Base-by-base conservation (phyloP, 92 coral and sea anemone species). In the Chrysogorgia sp. region DNA sequence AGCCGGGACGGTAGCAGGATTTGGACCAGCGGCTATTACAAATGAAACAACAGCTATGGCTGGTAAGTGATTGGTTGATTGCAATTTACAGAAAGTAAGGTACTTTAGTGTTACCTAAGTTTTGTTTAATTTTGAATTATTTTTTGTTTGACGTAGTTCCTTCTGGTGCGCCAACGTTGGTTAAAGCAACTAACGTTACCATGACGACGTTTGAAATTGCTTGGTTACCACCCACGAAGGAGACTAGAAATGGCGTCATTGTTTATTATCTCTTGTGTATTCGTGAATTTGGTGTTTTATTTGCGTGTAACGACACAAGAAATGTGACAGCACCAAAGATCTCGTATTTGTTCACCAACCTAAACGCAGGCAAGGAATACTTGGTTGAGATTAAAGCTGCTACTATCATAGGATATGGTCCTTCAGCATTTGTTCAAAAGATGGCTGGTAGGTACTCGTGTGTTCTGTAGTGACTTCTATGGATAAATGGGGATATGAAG, bases 311-410 rank as follows among this genome's bases (percentile, higher is more conserved):
- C 45, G 60, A 48, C 77, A 48, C 77, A 28, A 71, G 60, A 29
- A 32, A 43, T 57, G 63, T 71, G 40, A 17, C 40, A 28, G 77
- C 61, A 23, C 0, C 23, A 37, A 40, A 71, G 62, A 22, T 40
- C 45, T 29, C 55, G 55, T 22, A 48, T 4, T n/a, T 49, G 45
- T 71, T 71, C 17, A 71, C 77, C 63, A 41, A 34, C 15, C 60
- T 71, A 31, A 25, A 20, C 25, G 35, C 37, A 0, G 77, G 48
- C 62, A 55, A 40, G 21, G 61, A 71, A 5, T 71, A 71, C 48
- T 23, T 48, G 40, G 62, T 71, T 34, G 77, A 71, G 31, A 71
- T 71, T 52, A 49, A 52, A 71, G 77, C 77, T 49, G 60, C 77
- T n/a, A 71, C 77, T 15, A 49, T 40, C 34, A 49, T 71, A 2